phyloP scores from a whole-genome alignment of 2,888 invertebrate genomes.

The Sicus ferrugineus region DNA sequence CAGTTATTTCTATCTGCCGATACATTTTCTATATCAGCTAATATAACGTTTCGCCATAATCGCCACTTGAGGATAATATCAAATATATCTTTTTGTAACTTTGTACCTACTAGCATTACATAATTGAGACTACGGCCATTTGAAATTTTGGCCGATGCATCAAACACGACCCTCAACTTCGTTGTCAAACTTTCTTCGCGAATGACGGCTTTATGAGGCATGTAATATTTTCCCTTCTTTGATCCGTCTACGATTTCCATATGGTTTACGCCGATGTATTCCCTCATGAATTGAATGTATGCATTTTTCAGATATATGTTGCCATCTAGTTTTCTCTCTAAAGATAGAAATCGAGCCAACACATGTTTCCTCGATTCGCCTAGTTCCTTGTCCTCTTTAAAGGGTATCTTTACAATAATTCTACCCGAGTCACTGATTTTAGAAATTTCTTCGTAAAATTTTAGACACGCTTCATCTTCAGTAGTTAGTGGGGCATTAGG shows the following conservation, averaged over 20 bases:
- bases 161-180: constrained; percentile 38
- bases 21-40: constrained; percentile 52
- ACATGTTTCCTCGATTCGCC: constrained; percentile 29
- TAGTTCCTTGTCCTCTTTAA: neutral
- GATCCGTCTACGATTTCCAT: constrained; percentile 26
- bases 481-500: neutral
- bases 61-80: constrained; percentile 39
- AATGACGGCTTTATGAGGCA: constrained; percentile 36
- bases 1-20: constrained; percentile 44
- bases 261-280: constrained; percentile 30
- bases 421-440: neutral
- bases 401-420: constrained; percentile 7
- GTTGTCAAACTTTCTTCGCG: constrained; percentile 30
- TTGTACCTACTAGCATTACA: constrained; percentile 46
- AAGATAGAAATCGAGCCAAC: constrained; percentile 27
- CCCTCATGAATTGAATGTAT: constrained; percentile 36
- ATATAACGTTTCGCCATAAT: constrained; percentile 40
- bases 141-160: constrained; percentile 39
- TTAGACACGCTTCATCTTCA: neutral
- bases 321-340: constrained; percentile 16
- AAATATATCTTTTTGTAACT: constrained; percentile 45
- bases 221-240: constrained; percentile 32
- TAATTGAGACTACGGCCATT: constrained; percentile 47
- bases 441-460: constrained; percentile 5
- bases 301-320: constrained; percentile 18